Conservation (phyloP, 2,113 vertebrate genomes). For the Amphiprion ocellaris region DNA sequence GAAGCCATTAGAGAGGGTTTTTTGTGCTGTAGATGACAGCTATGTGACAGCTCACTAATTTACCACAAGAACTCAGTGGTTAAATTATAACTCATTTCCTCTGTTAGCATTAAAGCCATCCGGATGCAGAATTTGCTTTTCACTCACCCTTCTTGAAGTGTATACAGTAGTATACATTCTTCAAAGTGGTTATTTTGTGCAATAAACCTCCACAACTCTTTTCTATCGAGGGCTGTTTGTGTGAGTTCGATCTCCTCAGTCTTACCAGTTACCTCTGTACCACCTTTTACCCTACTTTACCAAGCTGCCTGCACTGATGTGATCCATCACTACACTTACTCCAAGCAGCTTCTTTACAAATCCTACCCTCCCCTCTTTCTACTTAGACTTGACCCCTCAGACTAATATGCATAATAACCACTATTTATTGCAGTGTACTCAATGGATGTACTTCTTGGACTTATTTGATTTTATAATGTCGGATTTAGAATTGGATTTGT, state of each 20-base stretch:
- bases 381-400: no score
- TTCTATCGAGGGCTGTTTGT: neutral
- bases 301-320: neutral
- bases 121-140: neutral
- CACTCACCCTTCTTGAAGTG: neutral
- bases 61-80: neutral
- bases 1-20: neutral
- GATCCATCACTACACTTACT: neutral
- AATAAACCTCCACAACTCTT: neutral
- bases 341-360: no score
- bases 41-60: constrained; percentile 2
- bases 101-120: neutral
- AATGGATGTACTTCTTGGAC: neutral
- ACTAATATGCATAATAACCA: no score
- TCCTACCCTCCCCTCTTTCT: no score
- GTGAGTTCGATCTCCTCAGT: neutral
- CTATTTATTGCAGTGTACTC: no score
- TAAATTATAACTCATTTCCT: neutral
- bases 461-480: no score
- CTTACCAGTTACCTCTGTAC: neutral
- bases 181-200: neutral
- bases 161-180: neutral
- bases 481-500: no score
- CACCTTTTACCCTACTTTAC: neutral
- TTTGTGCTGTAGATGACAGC: neutral